These are phyloP conservation scores for Cerastoderma edule DNA, from an alignment of 2,888 invertebrate genomes.

Conservation along the genomic window DNA sequence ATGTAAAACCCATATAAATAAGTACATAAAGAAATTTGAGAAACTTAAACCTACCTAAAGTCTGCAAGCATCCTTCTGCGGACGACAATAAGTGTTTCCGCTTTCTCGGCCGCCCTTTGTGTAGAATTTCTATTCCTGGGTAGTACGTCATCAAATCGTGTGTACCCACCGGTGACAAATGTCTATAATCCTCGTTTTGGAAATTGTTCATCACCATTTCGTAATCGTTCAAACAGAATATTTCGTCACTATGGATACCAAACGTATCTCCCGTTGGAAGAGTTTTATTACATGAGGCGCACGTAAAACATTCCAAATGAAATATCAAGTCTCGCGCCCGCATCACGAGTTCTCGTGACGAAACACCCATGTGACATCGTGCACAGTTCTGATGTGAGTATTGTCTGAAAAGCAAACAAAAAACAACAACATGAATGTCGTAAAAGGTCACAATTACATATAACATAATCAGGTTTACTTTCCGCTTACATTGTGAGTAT, in stretches of 20 bases:
- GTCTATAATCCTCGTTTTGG: slow-evolving; percentile 34
- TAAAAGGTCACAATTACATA: too few relatives aligned
- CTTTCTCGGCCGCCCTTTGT: slow-evolving; percentile 93
- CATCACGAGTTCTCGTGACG: slow-evolving; percentile 95
- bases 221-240: slow-evolving; percentile 93
- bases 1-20: not conserved
- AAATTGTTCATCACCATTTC: slow-evolving; percentile 85
- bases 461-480: too few relatives aligned
- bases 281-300: slow-evolving; percentile 91
- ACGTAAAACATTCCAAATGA: slow-evolving; percentile 95
- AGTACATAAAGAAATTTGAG: not conserved
- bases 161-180: slow-evolving; percentile 3
- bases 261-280: slow-evolving; percentile 95
- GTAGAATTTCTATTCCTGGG: slow-evolving; percentile 88
- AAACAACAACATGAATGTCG: too few relatives aligned
- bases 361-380: slow-evolving; percentile 93
- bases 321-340: slow-evolving; percentile 93
- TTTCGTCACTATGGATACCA: slow-evolving; percentile 92
- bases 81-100: slow-evolving; percentile 86
- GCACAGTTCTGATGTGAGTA: slow-evolving; percentile 94
- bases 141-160: slow-evolving; percentile 85
- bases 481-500: too few relatives aligned
- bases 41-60: slow-evolving; percentile 20
- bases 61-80: slow-evolving; percentile 47
- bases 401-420: slow-evolving; percentile 86